Evolutionary conservation across 2,888 invertebrate species (phyloP), one percentile per base, ranked within the genome.

Genomic region (Carcina quercana): DNA sequence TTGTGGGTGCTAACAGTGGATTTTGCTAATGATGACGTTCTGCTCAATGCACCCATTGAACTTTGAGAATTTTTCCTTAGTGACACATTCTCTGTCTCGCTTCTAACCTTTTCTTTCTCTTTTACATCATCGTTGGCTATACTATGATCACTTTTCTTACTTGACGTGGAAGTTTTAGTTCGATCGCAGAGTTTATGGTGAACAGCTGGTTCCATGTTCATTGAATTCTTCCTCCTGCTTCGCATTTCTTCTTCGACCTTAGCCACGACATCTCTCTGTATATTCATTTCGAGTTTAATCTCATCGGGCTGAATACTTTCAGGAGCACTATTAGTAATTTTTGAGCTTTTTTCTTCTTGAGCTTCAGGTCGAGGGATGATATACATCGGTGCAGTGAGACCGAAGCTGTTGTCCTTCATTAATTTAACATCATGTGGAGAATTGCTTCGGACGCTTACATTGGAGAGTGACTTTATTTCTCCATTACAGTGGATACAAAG

Each of bases 401-500:
- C 50, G 38, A 57, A 57, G 8, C 59, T 57, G 53, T 69, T 72
- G 21, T 79, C 75, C 43, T 70, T 76, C 5, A 69, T 47, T 15
- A 73, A 45, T 45, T 67, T 70, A n/a, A 75, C 52, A 8, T 49
- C 67, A 43, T 66, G 76, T 28, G 71, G 80, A 3, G 78, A 78
- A 19, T 48, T 52, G 44, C 80, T 82, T 51, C 75, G 67, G 30
- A 74, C 60, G 44, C 78, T 85, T 35, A 79, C 41, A 30, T 71
- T 75, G 1, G 80, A 83, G 20, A 67, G 34, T 5, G 84, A 75
- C 39, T 74, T 82, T 2, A 79, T 59, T 53, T 88, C 88, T 30
- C 86, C 78, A 53, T 89, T 89, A 50, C 90, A 91, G 42, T 86
- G 86, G 35, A 88, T 62, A 48, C 90, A 91, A 2, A 88, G 58